These are phyloP conservation scores for Alviniconcha marisindica DNA, from an alignment of 1,140 invertebrate genomes.

Conservation along the genomic window DNA sequence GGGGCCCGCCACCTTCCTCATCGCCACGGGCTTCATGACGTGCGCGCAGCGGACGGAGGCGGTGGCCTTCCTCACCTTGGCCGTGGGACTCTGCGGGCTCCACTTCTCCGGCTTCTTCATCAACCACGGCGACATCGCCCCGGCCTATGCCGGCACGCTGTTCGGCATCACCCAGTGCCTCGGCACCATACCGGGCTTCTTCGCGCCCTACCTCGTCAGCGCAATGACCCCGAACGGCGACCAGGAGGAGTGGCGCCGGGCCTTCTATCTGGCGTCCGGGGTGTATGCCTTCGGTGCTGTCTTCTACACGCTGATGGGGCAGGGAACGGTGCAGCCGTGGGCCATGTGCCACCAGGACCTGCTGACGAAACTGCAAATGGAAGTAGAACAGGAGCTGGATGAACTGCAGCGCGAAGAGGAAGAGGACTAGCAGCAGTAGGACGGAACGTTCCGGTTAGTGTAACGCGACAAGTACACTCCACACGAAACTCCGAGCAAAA, in stretches of 20 bases:
- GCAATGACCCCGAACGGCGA: slow-evolving; percentile 80
- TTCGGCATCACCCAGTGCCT: slow-evolving; percentile 93
- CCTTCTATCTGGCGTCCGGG: slow-evolving; percentile 63
- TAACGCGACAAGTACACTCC: too few species aligned
- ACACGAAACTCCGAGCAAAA: too few species aligned
- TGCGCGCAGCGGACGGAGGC: slow-evolving; percentile 58
- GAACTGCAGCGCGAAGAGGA: too few species aligned
- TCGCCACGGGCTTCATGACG: slow-evolving; percentile 59
- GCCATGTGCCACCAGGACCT: too few species aligned
- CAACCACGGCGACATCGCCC: slow-evolving; percentile 90
- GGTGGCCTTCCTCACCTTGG: slow-evolving; percentile 60
- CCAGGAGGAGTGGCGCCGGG: slow-evolving; percentile 65
- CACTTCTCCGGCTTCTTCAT: slow-evolving; percentile 84
- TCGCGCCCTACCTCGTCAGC: slow-evolving; percentile 88
- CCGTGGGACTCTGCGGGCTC: slow-evolving; percentile 64
- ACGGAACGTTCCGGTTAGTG: too few species aligned
- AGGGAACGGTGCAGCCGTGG: too few species aligned
- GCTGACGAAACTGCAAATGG: too few species aligned
- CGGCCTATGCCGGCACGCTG: slow-evolving; percentile 85
- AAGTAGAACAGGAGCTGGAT: too few species aligned
- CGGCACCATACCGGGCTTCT: slow-evolving; percentile 90
- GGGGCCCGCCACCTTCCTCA: slow-evolving; percentile 58
- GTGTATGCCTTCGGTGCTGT: slow-evolving; percentile 63
- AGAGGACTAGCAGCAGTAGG: too few species aligned
- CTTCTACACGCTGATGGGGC: too few species aligned